Conservation (phyloP, 2,888 invertebrate genomes). For the Hypomecis punctinalis region DNA sequence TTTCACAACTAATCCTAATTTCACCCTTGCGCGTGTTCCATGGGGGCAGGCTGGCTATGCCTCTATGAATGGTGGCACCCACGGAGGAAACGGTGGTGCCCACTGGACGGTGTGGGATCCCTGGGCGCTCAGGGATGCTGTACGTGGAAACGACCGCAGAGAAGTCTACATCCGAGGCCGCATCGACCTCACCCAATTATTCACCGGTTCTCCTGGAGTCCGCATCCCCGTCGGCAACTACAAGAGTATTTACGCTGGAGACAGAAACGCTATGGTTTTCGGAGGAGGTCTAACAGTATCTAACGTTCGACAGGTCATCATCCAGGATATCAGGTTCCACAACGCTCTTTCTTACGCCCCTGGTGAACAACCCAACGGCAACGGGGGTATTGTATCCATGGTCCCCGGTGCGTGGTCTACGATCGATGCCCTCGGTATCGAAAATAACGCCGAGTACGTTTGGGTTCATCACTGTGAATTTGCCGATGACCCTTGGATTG, state of each 20-base stretch:
- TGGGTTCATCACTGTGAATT: slow-evolving; percentile 38
- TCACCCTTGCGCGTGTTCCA: slow-evolving; percentile 1
- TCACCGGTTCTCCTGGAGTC: slow-evolving; percentile 26
- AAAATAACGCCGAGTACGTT: slow-evolving; percentile 18
- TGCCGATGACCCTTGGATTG: slow-evolving; percentile 36
- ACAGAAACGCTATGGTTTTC: slow-evolving; percentile 21
- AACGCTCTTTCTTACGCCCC: slow-evolving; percentile 23
- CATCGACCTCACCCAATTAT: slow-evolving; percentile 20
- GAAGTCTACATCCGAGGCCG: slow-evolving; percentile 19
- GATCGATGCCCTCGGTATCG: slow-evolving; percentile 17
- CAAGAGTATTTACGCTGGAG: slow-evolving; percentile 24
- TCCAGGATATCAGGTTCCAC: slow-evolving; percentile 23
- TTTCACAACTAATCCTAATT: slow-evolving; percentile 11
- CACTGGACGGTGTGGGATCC: slow-evolving; percentile 30
- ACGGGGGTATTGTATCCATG: slow-evolving; percentile 22
- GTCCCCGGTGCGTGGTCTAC: slow-evolving; percentile 15
- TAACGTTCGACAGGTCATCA: slow-evolving; percentile 11
- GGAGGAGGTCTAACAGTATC: slow-evolving; percentile 19
- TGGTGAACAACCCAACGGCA: slow-evolving; percentile 28
- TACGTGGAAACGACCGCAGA: slow-evolving; percentile 6
- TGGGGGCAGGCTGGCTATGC: slow-evolving; percentile 19
- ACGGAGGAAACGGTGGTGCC: slow-evolving; percentile 21
- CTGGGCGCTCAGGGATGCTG: slow-evolving; percentile 26
- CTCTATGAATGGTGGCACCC: slow-evolving; percentile 7
- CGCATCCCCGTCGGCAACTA: slow-evolving; percentile 11